Base-by-base conservation (phyloP, 2,888 invertebrate genomes). In the Mimachlamys varia region DNA sequence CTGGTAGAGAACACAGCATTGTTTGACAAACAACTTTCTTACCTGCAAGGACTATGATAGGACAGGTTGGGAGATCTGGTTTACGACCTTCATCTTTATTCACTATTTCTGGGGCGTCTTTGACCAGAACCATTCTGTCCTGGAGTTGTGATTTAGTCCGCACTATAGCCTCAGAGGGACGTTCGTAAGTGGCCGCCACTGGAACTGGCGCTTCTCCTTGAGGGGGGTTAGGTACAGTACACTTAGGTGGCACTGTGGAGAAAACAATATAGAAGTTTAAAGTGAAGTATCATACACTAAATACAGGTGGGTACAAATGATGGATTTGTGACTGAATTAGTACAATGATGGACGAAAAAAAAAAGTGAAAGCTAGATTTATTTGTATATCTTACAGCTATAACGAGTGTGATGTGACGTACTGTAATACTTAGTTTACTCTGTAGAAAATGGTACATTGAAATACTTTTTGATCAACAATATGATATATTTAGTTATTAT, bases 21-120 rank as follows among this genome's bases (percentile, higher is more conserved):
- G 19, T 53, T 53, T n/a, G n/a, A n/a, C 13, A 17, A 2, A 58
- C n/a, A 58, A 22, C 22, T 22, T 58, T 89, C 92, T 76, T 91
- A 95, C 95, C 95, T 92, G 94, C 94, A 0, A 95, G 89, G 91
- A 95, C 95, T 88, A 99, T 97, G 90, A 99, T 98, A 89, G 99
- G 99, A 95, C 95, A 95, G 27, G 93, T 58, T 1, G 96, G 96
- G 10, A 96, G 92, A n/a, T 93, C 95, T 10, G 92, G 92, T 89
- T 94, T 95, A 17, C 96, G 92, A n/a, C 96, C 96, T 58, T 94
- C 93, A 89, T 96, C 96, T 55, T 92, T 92, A 58, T 94, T 92
- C 17, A 92, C 91, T 89, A 96, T 93, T 10, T 93, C 92, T 15
- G 94, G 91, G 19, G 94, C 93, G 89, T 90, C 55, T 17, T 92